Conservation (phyloP, 2,888 invertebrate genomes). For the Spialia ferax region DNA sequence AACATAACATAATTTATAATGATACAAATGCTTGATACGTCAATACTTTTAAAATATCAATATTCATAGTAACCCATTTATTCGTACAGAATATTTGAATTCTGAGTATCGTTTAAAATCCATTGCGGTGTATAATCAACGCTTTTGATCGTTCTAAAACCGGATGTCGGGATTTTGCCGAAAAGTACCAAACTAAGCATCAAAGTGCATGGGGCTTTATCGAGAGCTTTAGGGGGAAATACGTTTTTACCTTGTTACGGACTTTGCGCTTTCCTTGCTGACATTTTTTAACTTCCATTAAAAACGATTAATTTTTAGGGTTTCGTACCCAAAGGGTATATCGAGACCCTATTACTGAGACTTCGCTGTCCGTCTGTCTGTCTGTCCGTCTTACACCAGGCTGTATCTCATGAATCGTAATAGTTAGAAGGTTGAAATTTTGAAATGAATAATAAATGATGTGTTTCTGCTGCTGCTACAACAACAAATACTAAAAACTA, state of each 20-base stretch:
- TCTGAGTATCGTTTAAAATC: slow-evolving; percentile 22
- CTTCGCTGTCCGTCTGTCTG: too few relatives aligned
- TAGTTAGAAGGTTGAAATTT: too few relatives aligned
- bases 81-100: slow-evolving; percentile 20
- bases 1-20: too few relatives aligned
- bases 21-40: too few relatives aligned
- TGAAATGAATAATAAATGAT: too few relatives aligned
- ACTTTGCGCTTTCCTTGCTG: slow-evolving; percentile 3
- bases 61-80: neutral
- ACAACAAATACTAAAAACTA: too few relatives aligned
- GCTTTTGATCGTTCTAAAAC: slow-evolving; percentile 55
- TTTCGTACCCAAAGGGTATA: too few relatives aligned
- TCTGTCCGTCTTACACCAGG: too few relatives aligned
- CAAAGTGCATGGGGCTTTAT: slow-evolving; percentile 29
- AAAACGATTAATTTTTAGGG: too few relatives aligned
- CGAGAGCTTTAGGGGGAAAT: slow-evolving; percentile 11
- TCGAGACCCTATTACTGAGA: too few relatives aligned
- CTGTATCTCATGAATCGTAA: too few relatives aligned
- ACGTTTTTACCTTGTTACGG: slow-evolving; percentile 32
- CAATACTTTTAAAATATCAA: slow-evolving; percentile 18
- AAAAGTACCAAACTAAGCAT: slow-evolving; percentile 50
- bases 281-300: slow-evolving; percentile 15
- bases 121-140: slow-evolving; percentile 55
- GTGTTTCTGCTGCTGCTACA: too few relatives aligned
- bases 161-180: slow-evolving; percentile 48